Evolutionary conservation across 2,888 invertebrate genomes (phyloP), one percentile per base, ranked within the genome.

Genomic region (Cataglyphis albicans): DNA sequence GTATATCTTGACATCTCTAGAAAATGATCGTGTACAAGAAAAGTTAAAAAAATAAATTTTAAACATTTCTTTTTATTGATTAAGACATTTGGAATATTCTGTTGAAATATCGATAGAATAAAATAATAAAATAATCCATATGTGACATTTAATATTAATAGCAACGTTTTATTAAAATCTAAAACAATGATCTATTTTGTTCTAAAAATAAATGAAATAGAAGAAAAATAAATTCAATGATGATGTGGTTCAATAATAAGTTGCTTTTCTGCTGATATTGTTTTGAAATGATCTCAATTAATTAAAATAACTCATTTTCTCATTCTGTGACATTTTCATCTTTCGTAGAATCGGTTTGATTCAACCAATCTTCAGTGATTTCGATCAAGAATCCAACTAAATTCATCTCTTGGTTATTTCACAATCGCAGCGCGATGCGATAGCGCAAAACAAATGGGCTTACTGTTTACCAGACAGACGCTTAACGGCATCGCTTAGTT

Each of bases 391-490:
- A 35, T 52, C 35, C 48, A 38, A 10, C 65, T 3, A 74, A 52
- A 12, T 35, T n/a, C 38, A 76, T 48, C 68, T 25, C 9, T 15
- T 9, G n/a, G 29, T 38, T 55, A 55, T 55, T 55, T 76, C 38
- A 29, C 38, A 29, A 67, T 76, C 76, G 38, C 18, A 67, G 38
- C n/a, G 38, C 76, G 67, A 44, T 70, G 70, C 76, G 67, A 44
- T 70, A 57, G 70, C 21, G 78, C 70, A 70, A 78, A 78, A 70
- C 57, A 32, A 68, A 78, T 78, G 59, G 78, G 57, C 59, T 59
- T 76, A 65, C 55, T 29, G 68, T 38, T 55, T 80, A 38, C 41
- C 70, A 44, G 70, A 78, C 70, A 44, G 59, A 70, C 55, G 76
- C 41, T 68, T 48, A 67, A 76, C 78, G 32, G 59, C 72, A 32